A percentile compares a stretch with the other conserved stretches of the same genome.
These are phyloP conservation scores for Phrynocephalus guinanensis DNA, from an alignment of 2,797 vertebrate species.

Conservation along the genomic window DNA sequence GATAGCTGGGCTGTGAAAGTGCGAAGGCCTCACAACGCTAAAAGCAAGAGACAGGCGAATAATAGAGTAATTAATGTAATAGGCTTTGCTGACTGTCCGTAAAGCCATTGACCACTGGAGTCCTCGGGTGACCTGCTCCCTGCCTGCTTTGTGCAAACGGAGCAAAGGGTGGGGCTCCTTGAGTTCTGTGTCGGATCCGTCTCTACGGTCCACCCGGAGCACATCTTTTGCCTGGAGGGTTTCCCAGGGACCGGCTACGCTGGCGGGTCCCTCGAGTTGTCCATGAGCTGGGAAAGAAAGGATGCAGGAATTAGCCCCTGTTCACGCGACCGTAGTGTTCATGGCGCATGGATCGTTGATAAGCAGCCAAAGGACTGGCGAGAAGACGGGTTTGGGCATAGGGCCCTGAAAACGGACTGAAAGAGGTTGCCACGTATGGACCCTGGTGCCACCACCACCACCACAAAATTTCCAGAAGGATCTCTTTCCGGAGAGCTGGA, in stretches of 20 bases:
- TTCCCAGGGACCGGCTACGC: no score
- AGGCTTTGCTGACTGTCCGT: constrained; percentile 30
- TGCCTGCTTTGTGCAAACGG: not conserved
- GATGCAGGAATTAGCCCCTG: not conserved
- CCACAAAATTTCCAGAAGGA: not conserved
- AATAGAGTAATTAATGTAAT: constrained; percentile 24
- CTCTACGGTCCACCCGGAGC: not conserved
- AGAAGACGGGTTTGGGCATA: not conserved
- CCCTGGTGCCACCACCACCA: not conserved
- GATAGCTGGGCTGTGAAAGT: not conserved
- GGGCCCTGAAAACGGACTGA: not conserved
- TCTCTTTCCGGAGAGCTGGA: not conserved
- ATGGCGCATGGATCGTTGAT: no score
- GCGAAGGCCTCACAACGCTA: constrained; percentile 10
- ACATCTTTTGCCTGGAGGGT: not conserved
- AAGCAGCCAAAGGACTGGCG: not conserved
- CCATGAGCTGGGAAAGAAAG: not conserved
- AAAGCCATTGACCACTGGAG: constrained; percentile 9
- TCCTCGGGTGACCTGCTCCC: not conserved
- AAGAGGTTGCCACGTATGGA: not conserved
- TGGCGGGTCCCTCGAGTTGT: not conserved
- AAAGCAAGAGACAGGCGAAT: constrained; percentile 31
- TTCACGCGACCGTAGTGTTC: no score
- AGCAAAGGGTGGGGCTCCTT: no score
- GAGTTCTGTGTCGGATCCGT: not conserved